Evolutionary conservation across 1,140 invertebrate species (phyloP).

Genomic region (Phymastichus coffea): DNA sequence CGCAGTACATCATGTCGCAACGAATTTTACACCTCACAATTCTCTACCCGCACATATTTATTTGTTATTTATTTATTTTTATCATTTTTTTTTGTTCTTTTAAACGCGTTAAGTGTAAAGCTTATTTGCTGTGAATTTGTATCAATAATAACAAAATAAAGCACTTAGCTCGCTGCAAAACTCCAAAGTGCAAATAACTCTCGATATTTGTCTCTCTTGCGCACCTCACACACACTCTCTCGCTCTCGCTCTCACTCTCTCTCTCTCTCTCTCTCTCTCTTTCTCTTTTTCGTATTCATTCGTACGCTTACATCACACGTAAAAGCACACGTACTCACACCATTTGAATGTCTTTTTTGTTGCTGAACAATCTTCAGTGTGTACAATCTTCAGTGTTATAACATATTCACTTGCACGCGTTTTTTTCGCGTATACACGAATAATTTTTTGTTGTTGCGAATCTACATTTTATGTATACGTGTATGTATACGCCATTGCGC

Average conservation of each 20-base stretch:
- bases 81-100: slow-evolving; percentile 12
- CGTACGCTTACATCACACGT: not conserved
- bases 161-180: slow-evolving; percentile 28
- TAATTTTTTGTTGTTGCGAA: not conserved
- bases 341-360: too few relatives aligned
- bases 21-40: too few relatives aligned
- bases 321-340: too few relatives aligned
- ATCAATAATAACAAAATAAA: slow-evolving; percentile 30
- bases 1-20: not conserved
- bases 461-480: not conserved
- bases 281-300: not conserved
- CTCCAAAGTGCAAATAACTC: slow-evolving; percentile 28
- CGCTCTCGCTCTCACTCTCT: too few relatives aligned
- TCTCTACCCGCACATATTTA: too few relatives aligned
- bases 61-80: slow-evolving; percentile 6
- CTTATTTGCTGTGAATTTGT: slow-evolving; percentile 27
- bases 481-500: not conserved
- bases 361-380: not conserved
- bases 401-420: not conserved
- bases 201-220: slow-evolving; percentile 6
- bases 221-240: too few relatives aligned
- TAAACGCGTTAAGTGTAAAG: slow-evolving; percentile 24
- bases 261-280: not conserved
- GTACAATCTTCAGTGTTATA: not conserved
- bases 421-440: not conserved